phyloP scores from a whole-genome alignment of 2,113 vertebrate species.

The Chionomys nivalis region DNA sequence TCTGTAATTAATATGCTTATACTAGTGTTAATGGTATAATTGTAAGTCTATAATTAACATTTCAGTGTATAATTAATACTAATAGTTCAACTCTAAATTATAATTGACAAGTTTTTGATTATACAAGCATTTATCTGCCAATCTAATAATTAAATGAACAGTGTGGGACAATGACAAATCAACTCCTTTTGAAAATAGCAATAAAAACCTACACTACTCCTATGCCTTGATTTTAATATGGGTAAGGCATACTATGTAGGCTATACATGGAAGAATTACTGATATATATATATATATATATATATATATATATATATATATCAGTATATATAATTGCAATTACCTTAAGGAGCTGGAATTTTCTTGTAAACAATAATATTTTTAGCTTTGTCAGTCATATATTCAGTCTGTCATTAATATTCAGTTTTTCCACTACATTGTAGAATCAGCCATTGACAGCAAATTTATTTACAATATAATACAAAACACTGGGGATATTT shows the following conservation, averaged over 20 bases:
- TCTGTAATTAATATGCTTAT: constrained; percentile 65
- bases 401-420: neutral
- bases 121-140: constrained; percentile 66
- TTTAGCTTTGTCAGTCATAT: neutral
- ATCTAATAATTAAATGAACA: constrained; percentile 61
- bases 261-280: neutral
- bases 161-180: constrained; percentile 63
- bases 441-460: neutral
- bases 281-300: neutral
- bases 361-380: neutral
- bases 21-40: constrained; percentile 52
- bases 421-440: neutral
- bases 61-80: constrained; percentile 71
- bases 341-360: neutral
- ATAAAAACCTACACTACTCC: neutral
- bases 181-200: constrained; percentile 29
- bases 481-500: neutral
- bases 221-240: constrained; percentile 50
- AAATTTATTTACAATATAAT: neutral
- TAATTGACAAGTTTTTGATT: constrained; percentile 71
- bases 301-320: no score
- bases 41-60: constrained; percentile 74
- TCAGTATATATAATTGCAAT: neutral
- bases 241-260: neutral
- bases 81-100: constrained; percentile 67